Evolutionary conservation across 2,797 vertebrate species (phyloP).

Genomic region (Anomalospiza imberbis): DNA sequence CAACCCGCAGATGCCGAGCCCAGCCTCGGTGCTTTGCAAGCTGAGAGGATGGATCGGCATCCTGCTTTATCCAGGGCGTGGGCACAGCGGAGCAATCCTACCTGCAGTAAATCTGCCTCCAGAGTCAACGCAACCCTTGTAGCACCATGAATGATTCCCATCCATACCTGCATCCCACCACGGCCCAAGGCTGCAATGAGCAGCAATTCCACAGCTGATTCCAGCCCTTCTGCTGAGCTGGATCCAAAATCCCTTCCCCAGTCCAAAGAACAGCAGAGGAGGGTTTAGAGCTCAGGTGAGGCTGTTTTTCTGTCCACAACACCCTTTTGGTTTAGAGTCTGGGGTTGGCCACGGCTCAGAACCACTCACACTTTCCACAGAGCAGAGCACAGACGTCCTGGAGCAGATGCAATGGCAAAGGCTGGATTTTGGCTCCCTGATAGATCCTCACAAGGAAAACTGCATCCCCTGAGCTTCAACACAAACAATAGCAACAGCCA

Average conservation of each 20-base stretch:
- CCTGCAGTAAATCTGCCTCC: rapidly evolving
- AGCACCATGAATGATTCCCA: rapidly evolving
- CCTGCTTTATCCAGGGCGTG: rapidly evolving
- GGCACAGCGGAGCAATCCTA: not conserved
- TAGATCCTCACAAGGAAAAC: not conserved
- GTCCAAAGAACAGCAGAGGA: not conserved
- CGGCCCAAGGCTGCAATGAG: not conserved
- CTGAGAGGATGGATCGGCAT: not conserved
- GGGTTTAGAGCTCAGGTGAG: not conserved
- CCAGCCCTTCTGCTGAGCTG: not conserved
- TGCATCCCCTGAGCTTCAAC: not conserved
- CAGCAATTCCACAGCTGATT: rapidly evolving
- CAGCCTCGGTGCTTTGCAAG: not conserved
- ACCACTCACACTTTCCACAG: rapidly evolving
- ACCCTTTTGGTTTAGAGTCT: not conserved
- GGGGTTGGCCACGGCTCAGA: not conserved
- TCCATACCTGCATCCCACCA: not conserved
- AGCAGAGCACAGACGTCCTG: rapidly evolving
- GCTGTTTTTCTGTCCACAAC: not conserved
- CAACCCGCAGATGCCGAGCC: rapidly evolving
- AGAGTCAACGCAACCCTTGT: rapidly evolving
- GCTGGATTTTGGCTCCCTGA: not conserved
- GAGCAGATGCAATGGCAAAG: not conserved
- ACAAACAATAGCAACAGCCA: not conserved
- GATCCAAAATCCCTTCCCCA: not conserved